phyloP scores from a whole-genome alignment of 64 coral and sea anemone species.

The Orbicella faveolata region DNA sequence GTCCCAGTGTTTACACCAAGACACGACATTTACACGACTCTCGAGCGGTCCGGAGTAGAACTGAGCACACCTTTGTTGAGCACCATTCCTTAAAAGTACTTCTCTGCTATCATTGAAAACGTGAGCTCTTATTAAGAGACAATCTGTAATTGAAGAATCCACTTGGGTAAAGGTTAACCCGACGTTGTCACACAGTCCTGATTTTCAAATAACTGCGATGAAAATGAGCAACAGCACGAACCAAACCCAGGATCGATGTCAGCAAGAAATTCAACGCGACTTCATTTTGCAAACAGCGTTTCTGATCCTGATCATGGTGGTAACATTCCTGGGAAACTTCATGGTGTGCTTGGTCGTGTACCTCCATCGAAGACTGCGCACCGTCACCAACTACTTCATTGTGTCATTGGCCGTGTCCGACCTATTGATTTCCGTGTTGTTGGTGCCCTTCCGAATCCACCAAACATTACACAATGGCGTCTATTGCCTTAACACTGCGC shows the following conservation, averaged over 20 bases:
- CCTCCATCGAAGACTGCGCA: constrained; percentile 54
- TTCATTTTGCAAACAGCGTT: constrained; percentile 53
- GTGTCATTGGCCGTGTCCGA: constrained; percentile 87
- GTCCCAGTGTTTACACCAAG: too few species aligned
- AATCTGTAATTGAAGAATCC: too few species aligned
- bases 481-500: constrained; percentile 59
- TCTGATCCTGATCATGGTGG: constrained; percentile 43
- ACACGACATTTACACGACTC: too few species aligned
- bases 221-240: constrained; percentile 1
- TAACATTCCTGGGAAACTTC: constrained; percentile 59
- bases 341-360: constrained; percentile 51
- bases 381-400: constrained; percentile 84
- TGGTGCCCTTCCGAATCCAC: constrained; percentile 72
- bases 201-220: too few species aligned
- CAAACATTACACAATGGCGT: constrained; percentile 62
- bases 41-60: too few species aligned
- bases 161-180: too few species aligned
- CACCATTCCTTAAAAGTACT: too few species aligned
- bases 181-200: too few species aligned
- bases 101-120: too few species aligned
- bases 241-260: neutral
- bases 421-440: constrained; percentile 62
- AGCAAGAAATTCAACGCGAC: neutral
- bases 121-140: too few species aligned
- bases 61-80: too few species aligned